Evolutionary conservation across 1,140 invertebrate species (phyloP), one percentile per base, ranked within the genome.

Genomic region (Zaprionus davidi): DNA sequence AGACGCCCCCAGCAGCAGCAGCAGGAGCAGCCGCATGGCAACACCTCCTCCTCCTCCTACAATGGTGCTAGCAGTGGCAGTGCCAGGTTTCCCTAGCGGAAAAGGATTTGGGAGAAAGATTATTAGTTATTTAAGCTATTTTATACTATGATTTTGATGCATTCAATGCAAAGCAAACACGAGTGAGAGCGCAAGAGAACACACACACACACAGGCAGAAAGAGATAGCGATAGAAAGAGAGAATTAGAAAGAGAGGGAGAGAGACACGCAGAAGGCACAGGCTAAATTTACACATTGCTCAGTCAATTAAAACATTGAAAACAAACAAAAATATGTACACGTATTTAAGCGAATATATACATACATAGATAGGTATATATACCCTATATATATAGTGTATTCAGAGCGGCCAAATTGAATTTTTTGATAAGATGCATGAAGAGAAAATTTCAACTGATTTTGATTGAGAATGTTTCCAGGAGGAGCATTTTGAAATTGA

Each of bases 281-380:
- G 31, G 57, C 74, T 76, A 76, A 71, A 71, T 69, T 67, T 60
- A 78, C 62, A 78, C 66, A 71, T 81, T 87, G 83, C 73, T 88
- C 83, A 87, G 83, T 87, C 83, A 87, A 87, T 87, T 87, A 87
- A 64, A 84, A 71, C 31, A 78, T 53, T 64, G 55, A 36, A 51
- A 63, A 17, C 34, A 53, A 20, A 55, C 31, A 20, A 28, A 20
- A 65, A 41, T 28, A 28, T 51, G 58, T 24, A 22, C 31, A 64
- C 26, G 22, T 34, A 58, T 59, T 66, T 67, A 66, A 57, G 31
- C 38, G 49, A n/a, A 56, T 44, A 66, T 20, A 66, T 26, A 65
- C 13, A 65, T 20, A 65, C 12, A 51, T 12, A 63, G 5, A 53
- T 55, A 55, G 24, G 7, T 53, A 51, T 36, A 41, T 56, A 22